A percentile compares a stretch with the other conserved stretches of the same genome.
Evolutionary conservation across 2,888 invertebrate genomes (phyloP).

Genomic region (Phytoseiulus persimilis): DNA sequence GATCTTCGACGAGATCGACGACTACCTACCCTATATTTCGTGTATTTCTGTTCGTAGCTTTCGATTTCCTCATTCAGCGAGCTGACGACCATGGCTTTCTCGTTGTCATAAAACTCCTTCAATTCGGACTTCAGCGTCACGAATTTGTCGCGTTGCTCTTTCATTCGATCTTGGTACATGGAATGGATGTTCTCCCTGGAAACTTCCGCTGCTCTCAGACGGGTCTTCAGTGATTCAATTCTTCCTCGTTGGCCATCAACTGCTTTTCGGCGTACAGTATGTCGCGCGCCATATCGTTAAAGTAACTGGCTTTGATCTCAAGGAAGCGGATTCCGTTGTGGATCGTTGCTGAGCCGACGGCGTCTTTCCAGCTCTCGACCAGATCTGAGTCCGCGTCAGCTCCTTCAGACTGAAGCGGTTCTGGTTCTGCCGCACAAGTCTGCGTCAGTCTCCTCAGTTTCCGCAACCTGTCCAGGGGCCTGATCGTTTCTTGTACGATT

Average conservation of each 20-base stretch:
- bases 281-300: constrained; percentile 22
- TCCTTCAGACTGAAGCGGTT: neutral
- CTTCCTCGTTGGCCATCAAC: constrained; percentile 7
- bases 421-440: neutral
- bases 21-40: constrained; percentile 12
- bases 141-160: constrained; percentile 29
- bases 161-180: constrained; percentile 26
- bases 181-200: constrained; percentile 13
- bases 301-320: constrained; percentile 15
- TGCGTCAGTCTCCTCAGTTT: constrained; percentile 23
- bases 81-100: neutral
- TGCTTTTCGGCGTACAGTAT: constrained; percentile 8
- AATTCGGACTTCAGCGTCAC: neutral
- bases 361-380: constrained; percentile 20
- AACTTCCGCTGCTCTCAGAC: constrained; percentile 10
- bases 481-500: neutral
- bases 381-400: neutral
- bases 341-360: neutral
- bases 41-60: constrained; percentile 23
- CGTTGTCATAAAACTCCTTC: constrained; percentile 8
- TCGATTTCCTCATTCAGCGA: constrained; percentile 12
- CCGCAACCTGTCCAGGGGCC: constrained; percentile 6
- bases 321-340: neutral
- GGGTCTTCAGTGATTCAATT: neutral
- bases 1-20: too few relatives aligned